Conservation (phyloP, 2,113 vertebrate species). For the Zapornia atra region DNA sequence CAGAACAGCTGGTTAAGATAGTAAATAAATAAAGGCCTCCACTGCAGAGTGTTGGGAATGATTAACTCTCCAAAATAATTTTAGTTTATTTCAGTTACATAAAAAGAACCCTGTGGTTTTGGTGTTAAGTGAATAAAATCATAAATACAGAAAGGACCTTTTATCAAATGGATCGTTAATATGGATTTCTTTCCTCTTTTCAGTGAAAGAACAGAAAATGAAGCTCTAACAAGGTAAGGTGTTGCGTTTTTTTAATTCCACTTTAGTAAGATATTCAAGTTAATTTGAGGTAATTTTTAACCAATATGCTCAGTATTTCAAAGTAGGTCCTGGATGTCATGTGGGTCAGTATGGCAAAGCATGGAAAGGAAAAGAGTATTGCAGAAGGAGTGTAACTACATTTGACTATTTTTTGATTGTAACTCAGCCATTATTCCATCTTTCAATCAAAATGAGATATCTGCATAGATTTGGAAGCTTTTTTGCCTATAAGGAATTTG, state of each 20-base stretch:
- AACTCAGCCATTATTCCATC: neutral
- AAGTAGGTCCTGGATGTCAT: neutral
- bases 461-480: neutral
- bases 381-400: neutral
- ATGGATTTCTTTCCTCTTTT: slow-evolving; percentile 47
- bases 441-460: neutral
- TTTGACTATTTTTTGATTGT: neutral
- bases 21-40: neutral
- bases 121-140: neutral
- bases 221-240: slow-evolving; percentile 46
- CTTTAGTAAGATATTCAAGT: neutral
- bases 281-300: neutral
- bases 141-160: neutral
- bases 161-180: slow-evolving; percentile 30
- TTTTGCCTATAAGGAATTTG: neutral
- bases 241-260: neutral
- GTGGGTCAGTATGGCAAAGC: neutral
- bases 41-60: neutral
- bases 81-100: neutral
- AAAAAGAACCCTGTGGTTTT: neutral
- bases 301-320: neutral
- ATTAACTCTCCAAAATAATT: neutral
- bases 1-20: neutral
- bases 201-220: slow-evolving; percentile 55
- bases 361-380: neutral